These are phyloP conservation scores for Tupiocoris notatus DNA, from an alignment of 2,888 invertebrate species.

Conservation along the genomic window DNA sequence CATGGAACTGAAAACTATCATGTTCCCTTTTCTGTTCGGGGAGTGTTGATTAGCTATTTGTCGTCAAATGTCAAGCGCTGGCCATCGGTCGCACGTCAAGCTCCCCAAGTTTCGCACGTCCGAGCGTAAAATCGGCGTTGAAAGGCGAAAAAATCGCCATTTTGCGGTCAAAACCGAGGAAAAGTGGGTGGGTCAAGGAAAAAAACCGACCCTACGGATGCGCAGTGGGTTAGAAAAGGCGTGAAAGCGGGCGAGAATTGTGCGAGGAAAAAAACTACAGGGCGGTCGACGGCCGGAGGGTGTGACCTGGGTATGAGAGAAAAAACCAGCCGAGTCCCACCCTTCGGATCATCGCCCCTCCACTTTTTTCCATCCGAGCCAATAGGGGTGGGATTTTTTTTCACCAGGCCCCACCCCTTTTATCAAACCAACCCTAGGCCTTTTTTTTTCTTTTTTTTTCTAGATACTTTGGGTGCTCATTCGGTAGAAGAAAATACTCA, in stretches of 20 bases:
- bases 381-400: slow-evolving; percentile 49
- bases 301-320: slow-evolving; percentile 5
- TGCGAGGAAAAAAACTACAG: slow-evolving; percentile 14
- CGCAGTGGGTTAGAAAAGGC: neutral
- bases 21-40: too few relatives aligned
- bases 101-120: neutral
- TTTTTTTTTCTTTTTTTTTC: neutral
- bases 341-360: slow-evolving; percentile 29
- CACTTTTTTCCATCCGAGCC: slow-evolving; percentile 16
- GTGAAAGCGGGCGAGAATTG: neutral
- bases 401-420: slow-evolving; percentile 48
- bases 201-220: slow-evolving; percentile 18
- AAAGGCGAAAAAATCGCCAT: slow-evolving; percentile 22
- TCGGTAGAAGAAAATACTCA: too few relatives aligned
- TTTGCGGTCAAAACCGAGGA: slow-evolving; percentile 28
- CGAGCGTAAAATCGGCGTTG: slow-evolving; percentile 1
- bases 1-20: too few relatives aligned
- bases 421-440: neutral
- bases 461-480: too few relatives aligned
- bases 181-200: slow-evolving; percentile 40
- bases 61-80: neutral
- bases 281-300: too few relatives aligned
- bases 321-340: slow-evolving; percentile 25
- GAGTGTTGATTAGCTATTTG: too few relatives aligned
- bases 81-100: neutral